Conservation (phyloP, 2,888 invertebrate genomes). For the Pycnomerus fuliginosus region DNA sequence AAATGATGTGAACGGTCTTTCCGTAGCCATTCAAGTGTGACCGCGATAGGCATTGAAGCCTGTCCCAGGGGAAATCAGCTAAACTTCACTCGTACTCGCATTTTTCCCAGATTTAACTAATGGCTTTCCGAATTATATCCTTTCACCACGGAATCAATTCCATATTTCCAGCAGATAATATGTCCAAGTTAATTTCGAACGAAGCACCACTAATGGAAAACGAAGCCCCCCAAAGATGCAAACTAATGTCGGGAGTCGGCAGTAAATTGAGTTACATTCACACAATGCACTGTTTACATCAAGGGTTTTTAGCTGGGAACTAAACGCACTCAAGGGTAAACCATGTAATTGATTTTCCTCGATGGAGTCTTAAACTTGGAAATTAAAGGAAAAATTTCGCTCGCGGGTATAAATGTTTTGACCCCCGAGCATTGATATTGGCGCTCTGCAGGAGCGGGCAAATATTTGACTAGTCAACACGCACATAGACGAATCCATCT, state of each 20-base stretch:
- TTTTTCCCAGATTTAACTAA: constrained; percentile 40
- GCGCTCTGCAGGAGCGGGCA: constrained; percentile 42
- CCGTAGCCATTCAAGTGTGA: constrained; percentile 53
- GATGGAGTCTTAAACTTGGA: too few species aligned
- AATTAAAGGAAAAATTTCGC: too few species aligned
- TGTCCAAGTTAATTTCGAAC: constrained; percentile 14
- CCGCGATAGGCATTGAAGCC: constrained; percentile 51
- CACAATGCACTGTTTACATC: constrained; percentile 49
- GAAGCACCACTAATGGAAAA: constrained; percentile 43
- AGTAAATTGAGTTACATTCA: constrained; percentile 49
- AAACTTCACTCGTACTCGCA: constrained; percentile 37
- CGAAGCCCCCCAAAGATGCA: constrained; percentile 46
- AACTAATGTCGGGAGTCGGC: constrained; percentile 43
- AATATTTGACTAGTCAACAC: constrained; percentile 54
- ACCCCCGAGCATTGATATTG: constrained; percentile 47
- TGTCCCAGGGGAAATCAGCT: constrained; percentile 52
- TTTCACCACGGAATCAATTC: constrained; percentile 9
- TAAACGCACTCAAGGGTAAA: constrained; percentile 30
- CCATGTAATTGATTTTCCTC: constrained; percentile 38
- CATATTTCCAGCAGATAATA: constrained; percentile 7
- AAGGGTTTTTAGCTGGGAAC: constrained; percentile 41
- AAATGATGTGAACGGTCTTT: constrained; percentile 50
- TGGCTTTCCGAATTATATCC: constrained; percentile 32
- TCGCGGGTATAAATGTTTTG: constrained; percentile 40
- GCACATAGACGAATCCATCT: constrained; percentile 50